Evolutionary conservation across 1,140 invertebrate genomes (phyloP).

Genomic region (Helicoverpa armigera): DNA sequence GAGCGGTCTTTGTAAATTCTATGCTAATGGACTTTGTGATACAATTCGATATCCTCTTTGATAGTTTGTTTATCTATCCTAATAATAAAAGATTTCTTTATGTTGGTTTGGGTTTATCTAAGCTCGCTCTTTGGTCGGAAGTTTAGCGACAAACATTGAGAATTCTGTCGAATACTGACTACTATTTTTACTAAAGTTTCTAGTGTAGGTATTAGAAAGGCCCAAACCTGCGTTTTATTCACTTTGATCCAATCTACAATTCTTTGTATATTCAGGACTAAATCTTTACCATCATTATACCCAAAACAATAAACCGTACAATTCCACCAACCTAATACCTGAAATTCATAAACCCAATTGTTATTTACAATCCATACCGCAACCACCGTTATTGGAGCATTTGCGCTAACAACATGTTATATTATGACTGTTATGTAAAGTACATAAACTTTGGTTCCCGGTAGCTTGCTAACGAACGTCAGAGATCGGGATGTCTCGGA

Average conservation of each 20-base stretch:
- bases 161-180: too few species aligned
- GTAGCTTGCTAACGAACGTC: slow-evolving; percentile 33
- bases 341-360: slow-evolving; percentile 9
- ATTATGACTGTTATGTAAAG: slow-evolving; percentile 31
- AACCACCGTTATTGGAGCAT: background rate
- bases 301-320: background rate
- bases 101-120: too few species aligned
- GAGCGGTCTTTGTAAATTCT: background rate
- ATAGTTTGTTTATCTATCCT: background rate
- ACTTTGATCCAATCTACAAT: too few species aligned
- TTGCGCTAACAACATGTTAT: slow-evolving; percentile 12
- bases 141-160: too few species aligned
- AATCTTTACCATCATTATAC: background rate
- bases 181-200: too few species aligned
- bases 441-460: slow-evolving; percentile 24
- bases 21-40: slow-evolving; percentile 6
- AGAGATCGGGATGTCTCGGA: slow-evolving; percentile 11
- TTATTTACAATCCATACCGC: slow-evolving; percentile 19
- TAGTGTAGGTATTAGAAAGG: too few species aligned
- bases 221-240: too few species aligned
- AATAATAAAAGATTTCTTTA: background rate
- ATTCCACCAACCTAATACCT: background rate
- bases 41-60: background rate
- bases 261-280: background rate
- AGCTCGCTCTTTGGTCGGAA: too few species aligned